A percentile compares a stretch with the other conserved stretches of the same genome.
phyloP scores from a whole-genome alignment of 2,113 vertebrate species.

The Labeo catla region DNA sequence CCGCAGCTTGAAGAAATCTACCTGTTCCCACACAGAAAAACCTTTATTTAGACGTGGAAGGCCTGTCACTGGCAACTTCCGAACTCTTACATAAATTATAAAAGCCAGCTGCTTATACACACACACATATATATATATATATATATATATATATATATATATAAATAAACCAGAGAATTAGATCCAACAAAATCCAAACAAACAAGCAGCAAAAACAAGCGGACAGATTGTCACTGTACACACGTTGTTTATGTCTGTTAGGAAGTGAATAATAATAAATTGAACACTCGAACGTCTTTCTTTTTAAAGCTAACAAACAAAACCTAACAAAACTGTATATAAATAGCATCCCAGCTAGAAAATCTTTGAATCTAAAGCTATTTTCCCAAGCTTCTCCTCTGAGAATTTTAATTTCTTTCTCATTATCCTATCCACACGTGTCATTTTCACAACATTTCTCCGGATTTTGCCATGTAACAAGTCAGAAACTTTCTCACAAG shows the following conservation, averaged over 20 bases:
- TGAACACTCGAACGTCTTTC: neutral
- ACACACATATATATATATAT: too few relatives aligned
- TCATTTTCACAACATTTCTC: slow-evolving; percentile 4
- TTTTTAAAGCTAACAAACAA: neutral
- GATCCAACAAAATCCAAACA: slow-evolving; percentile 3
- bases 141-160: neutral
- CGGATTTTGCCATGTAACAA: neutral
- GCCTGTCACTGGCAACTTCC: neutral
- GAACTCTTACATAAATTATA: neutral
- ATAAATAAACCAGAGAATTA: neutral
- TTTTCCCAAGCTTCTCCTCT: slow-evolving; percentile 30
- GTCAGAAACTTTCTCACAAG: neutral
- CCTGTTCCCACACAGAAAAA: neutral
- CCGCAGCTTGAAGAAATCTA: neutral
- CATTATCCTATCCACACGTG: slow-evolving; percentile 15
- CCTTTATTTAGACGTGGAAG: slow-evolving; percentile 5
- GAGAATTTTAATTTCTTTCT: slow-evolving; percentile 25
- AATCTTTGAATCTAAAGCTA: neutral
- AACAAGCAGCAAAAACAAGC: neutral
- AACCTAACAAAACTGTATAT: neutral
- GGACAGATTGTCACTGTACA: neutral
- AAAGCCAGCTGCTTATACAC: neutral
- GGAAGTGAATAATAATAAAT: neutral
- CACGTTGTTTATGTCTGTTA: slow-evolving; percentile 12
- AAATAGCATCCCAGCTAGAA: slow-evolving; percentile 12